Percentiles rank a stretch among this genome's conserved stretches.
phyloP scores from a whole-genome alignment of 2,113 vertebrate genomes.

The Vanacampus margaritifer region DNA sequence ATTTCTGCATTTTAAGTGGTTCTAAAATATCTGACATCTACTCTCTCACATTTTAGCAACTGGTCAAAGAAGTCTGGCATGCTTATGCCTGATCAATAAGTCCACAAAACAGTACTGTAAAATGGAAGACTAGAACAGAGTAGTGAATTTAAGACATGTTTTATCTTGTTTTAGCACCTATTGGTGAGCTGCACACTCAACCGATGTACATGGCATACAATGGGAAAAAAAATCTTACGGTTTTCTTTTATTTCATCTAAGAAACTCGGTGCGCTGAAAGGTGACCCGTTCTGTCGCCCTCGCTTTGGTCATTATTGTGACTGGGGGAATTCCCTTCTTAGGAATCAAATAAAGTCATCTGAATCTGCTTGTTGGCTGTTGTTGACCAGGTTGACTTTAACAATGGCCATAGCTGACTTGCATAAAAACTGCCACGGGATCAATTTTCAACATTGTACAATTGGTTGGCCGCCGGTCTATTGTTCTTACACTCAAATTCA shows the following conservation, averaged over 20 bases:
- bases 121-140: not conserved
- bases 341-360: not conserved
- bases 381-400: not conserved
- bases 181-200: no score
- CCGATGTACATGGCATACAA: not conserved
- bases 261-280: no score
- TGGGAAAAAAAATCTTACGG: no score
- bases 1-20: not conserved
- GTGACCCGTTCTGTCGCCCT: no score
- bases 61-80: no score
- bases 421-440: no score
- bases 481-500: no score
- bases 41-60: not conserved
- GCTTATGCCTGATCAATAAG: not conserved
- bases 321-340: no score
- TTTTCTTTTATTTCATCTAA: no score
- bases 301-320: no score
- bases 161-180: not conserved
- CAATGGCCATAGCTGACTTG: not conserved
- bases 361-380: not conserved
- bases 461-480: no score
- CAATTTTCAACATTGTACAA: no score
- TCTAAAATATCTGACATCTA: not conserved
- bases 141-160: not conserved
- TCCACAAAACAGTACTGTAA: not conserved